Conservation (phyloP, 2,797 vertebrate species). For the Channa striata region DNA sequence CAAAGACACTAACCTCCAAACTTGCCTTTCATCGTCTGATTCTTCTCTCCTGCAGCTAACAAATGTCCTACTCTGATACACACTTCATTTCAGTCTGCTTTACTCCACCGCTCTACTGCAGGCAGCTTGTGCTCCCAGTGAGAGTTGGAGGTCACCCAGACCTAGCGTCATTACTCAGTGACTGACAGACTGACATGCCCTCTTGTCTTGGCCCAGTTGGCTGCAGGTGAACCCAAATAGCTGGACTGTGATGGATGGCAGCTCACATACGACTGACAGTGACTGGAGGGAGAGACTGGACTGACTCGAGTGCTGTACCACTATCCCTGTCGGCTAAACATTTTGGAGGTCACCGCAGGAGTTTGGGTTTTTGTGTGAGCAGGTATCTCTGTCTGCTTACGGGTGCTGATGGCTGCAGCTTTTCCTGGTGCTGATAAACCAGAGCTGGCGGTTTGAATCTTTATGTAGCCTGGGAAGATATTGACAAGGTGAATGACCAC, state of each 20-base stretch:
- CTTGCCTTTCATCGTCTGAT: conserved; percentile 26
- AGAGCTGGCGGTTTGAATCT: conserved; percentile 25
- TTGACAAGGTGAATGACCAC: conserved; percentile 1
- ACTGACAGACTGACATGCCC: conserved; percentile 81
- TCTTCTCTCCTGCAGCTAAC: conserved; percentile 14
- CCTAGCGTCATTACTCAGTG: conserved; percentile 78
- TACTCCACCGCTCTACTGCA: conserved; percentile 30
- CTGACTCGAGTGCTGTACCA: conserved; percentile 43
- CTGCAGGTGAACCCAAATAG: conserved; percentile 85
- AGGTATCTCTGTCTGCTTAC: conserved; percentile 32
- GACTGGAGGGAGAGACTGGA: conserved; percentile 75
- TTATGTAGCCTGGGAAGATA: conserved; percentile 15
- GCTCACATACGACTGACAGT: conserved; percentile 84
- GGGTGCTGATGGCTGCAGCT: conserved; percentile 21
- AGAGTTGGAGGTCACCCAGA: conserved; percentile 67
- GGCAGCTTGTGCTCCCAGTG: conserved; percentile 33
- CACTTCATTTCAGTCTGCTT: conserved; percentile 18
- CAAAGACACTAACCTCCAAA: conserved; percentile 30
- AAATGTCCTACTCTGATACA: conserved; percentile 21
- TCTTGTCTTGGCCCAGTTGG: conserved; percentile 86
- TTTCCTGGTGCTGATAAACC: conserved; percentile 49
- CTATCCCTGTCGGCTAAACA: conserved; percentile 40
- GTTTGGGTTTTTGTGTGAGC: conserved; percentile 57
- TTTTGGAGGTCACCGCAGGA: conserved; percentile 64
- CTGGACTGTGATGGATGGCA: conserved; percentile 87